Evolutionary conservation across 2,113 vertebrate genomes (phyloP), one percentile per base, ranked within the genome.

Genomic region (Charina bottae): DNA sequence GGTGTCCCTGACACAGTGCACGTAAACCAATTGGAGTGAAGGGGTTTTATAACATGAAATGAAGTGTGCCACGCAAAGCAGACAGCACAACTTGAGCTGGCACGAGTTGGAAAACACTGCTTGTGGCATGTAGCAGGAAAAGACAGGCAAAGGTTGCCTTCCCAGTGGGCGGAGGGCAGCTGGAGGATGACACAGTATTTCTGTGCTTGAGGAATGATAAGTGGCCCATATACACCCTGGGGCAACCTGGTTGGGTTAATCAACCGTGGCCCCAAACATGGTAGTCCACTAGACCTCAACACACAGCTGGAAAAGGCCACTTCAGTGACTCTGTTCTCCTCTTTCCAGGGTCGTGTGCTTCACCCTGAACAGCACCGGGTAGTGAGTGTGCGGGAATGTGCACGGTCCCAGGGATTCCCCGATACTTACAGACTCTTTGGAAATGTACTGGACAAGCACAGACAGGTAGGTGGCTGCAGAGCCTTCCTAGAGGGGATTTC

Each of bases 341-440:
- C 88, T 4, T 0, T 42, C 23, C 42, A 99, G 99, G 99, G 99
- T 3, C 98, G 99, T 0, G 99, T 99, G 60, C 97, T 99, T 58
- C 99, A 99, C 92, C 98, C 99, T 0, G 99, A 99, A 96, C 99
- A 99, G 97, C 99, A 99, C 97, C 94, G 99, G 4, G 99, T 99
- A 62, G 99, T 99, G 93, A 99, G 99, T 0, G 99, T 99, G 60
- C 96, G 99, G 94, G 99, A 99, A 54, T 99, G 99, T 0, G 98
- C 99, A 0, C 98, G 99, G 15, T 99, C 99, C 64, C 99, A 99
- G 94, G 99, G 99, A 5, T 99, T 99, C 96, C 99, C 99, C 0
- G 99, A 99, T 94, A 99, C 99, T 64, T 99, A 98, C 93, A 97
- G 99, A 68, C 98, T 99, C 89, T 99, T 99, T 0, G 99, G 99